These are phyloP conservation scores for Hyposmocoma kahamanoa DNA, from an alignment of 1,140 invertebrate species.

Conservation along the genomic window DNA sequence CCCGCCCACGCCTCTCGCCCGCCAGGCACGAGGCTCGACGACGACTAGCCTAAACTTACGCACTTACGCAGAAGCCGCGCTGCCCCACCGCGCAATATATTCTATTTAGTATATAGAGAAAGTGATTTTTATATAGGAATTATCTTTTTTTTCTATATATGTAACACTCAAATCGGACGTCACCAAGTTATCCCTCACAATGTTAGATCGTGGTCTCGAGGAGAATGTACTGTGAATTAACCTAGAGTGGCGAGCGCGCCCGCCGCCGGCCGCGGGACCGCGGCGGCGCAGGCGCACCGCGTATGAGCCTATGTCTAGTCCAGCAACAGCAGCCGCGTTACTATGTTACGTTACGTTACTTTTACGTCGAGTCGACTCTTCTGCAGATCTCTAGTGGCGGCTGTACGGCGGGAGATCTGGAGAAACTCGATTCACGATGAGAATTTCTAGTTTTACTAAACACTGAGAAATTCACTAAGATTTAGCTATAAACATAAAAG, in stretches of 20 bases:
- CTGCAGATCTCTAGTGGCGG: no score
- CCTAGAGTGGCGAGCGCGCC: no score
- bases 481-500: no score
- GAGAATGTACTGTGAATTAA: constrained; percentile 54
- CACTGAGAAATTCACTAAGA: no score
- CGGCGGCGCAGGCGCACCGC: background rate
- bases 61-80: constrained; percentile 34
- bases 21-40: constrained; percentile 5
- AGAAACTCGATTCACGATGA: no score
- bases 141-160: constrained; percentile 46
- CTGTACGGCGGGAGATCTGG: no score
- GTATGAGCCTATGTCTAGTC: no score
- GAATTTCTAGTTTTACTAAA: no score
- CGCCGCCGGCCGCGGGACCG: background rate
- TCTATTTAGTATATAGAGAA: constrained; percentile 47
- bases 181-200: constrained; percentile 55
- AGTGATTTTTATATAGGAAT: constrained; percentile 59
- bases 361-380: no score
- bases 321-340: no score
- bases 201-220: constrained; percentile 33
- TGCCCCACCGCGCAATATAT: constrained; percentile 47
- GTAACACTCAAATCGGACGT: constrained; percentile 58
- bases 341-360: no score
- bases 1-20: constrained; percentile 14
- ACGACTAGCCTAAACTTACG: constrained; percentile 40